Conservation (phyloP, 2,888 invertebrate genomes). For the Corythucha ciliata region DNA sequence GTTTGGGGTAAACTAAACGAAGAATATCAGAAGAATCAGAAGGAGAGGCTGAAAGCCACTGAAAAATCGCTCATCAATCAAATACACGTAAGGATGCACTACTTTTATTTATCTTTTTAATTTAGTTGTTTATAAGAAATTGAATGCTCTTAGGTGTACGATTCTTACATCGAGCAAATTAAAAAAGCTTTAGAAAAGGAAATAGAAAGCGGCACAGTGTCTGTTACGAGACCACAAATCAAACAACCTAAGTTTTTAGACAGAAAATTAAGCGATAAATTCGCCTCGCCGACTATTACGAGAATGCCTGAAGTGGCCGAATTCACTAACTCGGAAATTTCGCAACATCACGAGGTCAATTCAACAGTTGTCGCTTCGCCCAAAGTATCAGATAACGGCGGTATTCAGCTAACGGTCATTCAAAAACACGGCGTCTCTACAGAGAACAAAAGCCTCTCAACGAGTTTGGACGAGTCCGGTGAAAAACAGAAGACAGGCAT, state of each 20-base stretch:
- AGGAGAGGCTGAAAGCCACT: slow-evolving; percentile 44
- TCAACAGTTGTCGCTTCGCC: too few species aligned
- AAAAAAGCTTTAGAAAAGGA: slow-evolving; percentile 41
- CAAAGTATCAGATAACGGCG: too few species aligned
- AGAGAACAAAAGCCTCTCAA: too few species aligned
- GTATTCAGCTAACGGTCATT: too few species aligned
- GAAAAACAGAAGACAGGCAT: too few species aligned
- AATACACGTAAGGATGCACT: slow-evolving; percentile 41
- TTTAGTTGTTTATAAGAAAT: background rate
- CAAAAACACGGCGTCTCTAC: too few species aligned
- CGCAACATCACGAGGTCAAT: too few species aligned
- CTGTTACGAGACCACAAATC: slow-evolving; percentile 41
- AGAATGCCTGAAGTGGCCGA: too few species aligned
- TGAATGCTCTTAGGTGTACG: slow-evolving; percentile 35
- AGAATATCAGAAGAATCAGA: slow-evolving; percentile 43
- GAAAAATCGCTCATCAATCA: slow-evolving; percentile 46
- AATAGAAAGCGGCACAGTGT: slow-evolving; percentile 34
- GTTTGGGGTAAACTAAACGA: slow-evolving; percentile 45
- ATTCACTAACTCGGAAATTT: too few species aligned
- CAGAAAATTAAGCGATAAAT: slow-evolving; percentile 26
- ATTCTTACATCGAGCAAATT: slow-evolving; percentile 37
- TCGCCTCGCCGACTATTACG: too few species aligned
- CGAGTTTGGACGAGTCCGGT: too few species aligned
- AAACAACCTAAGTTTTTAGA: slow-evolving; percentile 41
- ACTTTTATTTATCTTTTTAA: background rate